These are phyloP conservation scores for Lutjanus argentimaculatus DNA, from an alignment of 2,797 vertebrate genomes.

Conservation along the genomic window DNA sequence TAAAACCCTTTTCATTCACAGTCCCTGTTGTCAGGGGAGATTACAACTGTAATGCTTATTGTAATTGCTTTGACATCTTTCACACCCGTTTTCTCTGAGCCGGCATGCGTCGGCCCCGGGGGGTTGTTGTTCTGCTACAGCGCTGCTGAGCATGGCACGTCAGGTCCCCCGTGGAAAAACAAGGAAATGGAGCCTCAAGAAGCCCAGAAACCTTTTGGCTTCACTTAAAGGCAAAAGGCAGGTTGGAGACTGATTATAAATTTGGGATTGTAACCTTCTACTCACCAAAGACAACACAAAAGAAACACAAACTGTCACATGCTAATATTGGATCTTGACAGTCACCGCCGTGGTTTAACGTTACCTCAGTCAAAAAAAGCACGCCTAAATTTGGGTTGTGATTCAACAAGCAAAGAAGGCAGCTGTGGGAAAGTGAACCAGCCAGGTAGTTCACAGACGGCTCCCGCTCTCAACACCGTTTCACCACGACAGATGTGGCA, in stretches of 20 bases:
- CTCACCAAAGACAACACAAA: constrained; percentile 4
- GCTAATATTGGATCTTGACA: not conserved
- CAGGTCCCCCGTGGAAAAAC: constrained; percentile 52
- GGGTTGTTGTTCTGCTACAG: constrained; percentile 56
- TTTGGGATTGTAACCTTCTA: constrained; percentile 16
- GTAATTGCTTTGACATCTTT: constrained; percentile 86
- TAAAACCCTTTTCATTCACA: constrained; percentile 69
- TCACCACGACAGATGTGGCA: no score
- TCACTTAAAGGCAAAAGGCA: constrained; percentile 46
- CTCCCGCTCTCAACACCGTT: not conserved
- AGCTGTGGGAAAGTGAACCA: not conserved
- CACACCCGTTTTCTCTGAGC: constrained; percentile 70
- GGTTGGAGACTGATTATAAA: constrained; percentile 14
- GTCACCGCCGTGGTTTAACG: not conserved
- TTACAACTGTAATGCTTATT: constrained; percentile 79
- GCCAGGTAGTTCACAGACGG: not conserved
- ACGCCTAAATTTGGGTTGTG: not conserved
- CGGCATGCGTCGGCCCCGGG: constrained; percentile 16
- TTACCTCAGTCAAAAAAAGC: not conserved
- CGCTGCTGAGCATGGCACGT: constrained; percentile 37
- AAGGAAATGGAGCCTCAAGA: constrained; percentile 43
- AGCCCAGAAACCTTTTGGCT: constrained; percentile 46
- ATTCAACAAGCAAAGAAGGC: constrained; percentile 25
- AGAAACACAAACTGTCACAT: constrained; percentile 21
- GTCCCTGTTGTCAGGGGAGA: constrained; percentile 72